A percentile compares a stretch with the other conserved stretches of the same genome.
Evolutionary conservation across 2,888 invertebrate species (phyloP).

Genomic region (Cecidostiba fungosa): DNA sequence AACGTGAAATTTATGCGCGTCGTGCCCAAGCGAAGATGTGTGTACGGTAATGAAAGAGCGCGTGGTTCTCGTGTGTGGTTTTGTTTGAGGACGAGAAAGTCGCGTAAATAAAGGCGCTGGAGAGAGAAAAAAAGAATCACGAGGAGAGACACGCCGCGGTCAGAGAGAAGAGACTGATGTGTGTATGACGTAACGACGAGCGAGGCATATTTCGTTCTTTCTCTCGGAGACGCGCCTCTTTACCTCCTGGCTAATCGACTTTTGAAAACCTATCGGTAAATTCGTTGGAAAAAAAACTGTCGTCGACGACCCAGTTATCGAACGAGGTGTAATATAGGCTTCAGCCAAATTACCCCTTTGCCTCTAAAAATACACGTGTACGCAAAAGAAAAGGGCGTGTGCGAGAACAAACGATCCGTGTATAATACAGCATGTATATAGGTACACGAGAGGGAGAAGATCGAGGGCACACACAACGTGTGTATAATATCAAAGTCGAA

Average conservation of each 20-base stretch:
- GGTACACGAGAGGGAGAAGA: neutral
- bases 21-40: slow-evolving; percentile 8
- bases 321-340: neutral
- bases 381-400: slow-evolving; percentile 27
- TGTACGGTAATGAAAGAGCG: slow-evolving; percentile 27
- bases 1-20: slow-evolving; percentile 49
- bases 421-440: neutral
- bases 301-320: slow-evolving; percentile 30
- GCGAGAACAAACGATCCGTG: neutral
- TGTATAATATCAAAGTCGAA: neutral
- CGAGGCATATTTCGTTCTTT: no score
- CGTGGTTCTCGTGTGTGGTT: slow-evolving; percentile 7
- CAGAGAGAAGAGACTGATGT: neutral
- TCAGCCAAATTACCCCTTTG: neutral
- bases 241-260: neutral
- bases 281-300: no score
- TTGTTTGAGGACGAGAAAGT: slow-evolving; percentile 49
- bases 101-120: slow-evolving; percentile 36
- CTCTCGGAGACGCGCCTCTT: slow-evolving; percentile 4
- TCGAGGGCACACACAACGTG: neutral
- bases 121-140: neutral
- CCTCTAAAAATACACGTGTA: neutral
- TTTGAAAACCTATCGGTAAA: neutral
- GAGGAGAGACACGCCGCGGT: neutral
- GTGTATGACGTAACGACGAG: neutral